Evolutionary conservation across 2,888 invertebrate genomes (phyloP), one percentile per base, ranked within the genome.

Genomic region (Ornithoptera alexandrae): DNA sequence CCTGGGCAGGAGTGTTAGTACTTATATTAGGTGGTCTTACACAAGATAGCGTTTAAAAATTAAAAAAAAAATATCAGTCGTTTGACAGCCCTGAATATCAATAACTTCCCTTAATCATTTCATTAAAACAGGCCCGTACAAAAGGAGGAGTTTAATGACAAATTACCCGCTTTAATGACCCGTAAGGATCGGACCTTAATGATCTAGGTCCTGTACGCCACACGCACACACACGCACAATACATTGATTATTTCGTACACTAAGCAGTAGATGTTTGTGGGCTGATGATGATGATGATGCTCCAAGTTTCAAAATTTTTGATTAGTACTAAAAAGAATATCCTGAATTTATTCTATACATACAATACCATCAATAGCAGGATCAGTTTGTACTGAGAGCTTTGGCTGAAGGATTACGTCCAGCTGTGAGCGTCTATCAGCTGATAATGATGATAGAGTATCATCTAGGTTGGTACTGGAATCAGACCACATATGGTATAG

Each of bases 31-130:
- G n/a, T n/a, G n/a, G n/a, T n/a, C 17, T 53, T 53, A 5, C n/a
- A n/a, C 8, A 8, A 53, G 18, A 15, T 6, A 1, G 53, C 53
- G 7, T 7, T 22, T 22, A 15, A 12, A 22, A 24, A 20, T 20
- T 20, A 6, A 57, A 10, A 8, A 58, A 12, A 22, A 58, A 58
- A 0, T 5, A 56, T 56, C 22, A 71, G 70, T 68, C 67, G 62
- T 65, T 61, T 46, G 72, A 72, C 70, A 70, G 67, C 70, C 70
- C 70, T 70, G 67, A 53, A 64, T 74, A 76, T 74, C 77, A 76
- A 74, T 80, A 75, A 82, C 84, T 84, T 85, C 84, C 85, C 82
- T 83, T 84, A 88, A 87, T 88, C 84, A 88, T 85, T 87, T 87
- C 82, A 89, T 89, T 88, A 87, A 78, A 79, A 77, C 80, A 81